These are phyloP conservation scores for Climacteris rufus DNA, from an alignment of 2,113 vertebrate species.

Conservation along the genomic window DNA sequence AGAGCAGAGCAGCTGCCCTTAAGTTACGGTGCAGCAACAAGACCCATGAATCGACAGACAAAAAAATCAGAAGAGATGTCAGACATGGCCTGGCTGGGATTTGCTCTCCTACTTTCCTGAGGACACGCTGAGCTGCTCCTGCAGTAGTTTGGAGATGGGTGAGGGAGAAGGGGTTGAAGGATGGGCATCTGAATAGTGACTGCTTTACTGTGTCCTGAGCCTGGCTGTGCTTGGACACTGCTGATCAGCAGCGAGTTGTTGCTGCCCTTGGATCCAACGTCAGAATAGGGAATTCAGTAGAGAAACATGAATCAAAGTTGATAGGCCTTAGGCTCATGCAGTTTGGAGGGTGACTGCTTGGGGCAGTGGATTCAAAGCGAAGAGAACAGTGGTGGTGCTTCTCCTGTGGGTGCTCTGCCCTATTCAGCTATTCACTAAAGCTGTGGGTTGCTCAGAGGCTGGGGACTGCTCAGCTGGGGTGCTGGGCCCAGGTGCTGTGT, in stretches of 20 bases:
- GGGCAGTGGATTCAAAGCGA: not conserved
- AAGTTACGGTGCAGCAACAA: not conserved
- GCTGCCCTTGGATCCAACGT: not conserved
- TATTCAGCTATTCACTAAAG: not conserved
- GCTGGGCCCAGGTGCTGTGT: not conserved
- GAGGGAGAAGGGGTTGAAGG: not conserved
- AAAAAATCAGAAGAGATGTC: not conserved
- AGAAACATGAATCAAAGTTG: not conserved
- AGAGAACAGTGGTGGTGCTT: not conserved
- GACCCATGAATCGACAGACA: not conserved
- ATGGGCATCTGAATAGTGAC: not conserved
- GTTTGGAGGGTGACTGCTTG: not conserved
- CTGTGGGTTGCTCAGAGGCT: not conserved
- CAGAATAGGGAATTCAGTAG: not conserved
- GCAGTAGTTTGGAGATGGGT: not conserved
- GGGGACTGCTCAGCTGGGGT: accelerated
- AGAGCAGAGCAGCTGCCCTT: not conserved
- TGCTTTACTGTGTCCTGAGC: not conserved
- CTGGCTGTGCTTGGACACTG: not conserved
- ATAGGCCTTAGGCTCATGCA: not conserved
- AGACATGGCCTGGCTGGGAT: not conserved
- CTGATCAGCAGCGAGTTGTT: not conserved
- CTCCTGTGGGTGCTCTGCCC: not conserved
- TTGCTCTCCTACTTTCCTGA: not conserved
- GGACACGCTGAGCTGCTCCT: not conserved